Conservation (phyloP, 2,888 invertebrate species). For the Stramonita haemastoma region DNA sequence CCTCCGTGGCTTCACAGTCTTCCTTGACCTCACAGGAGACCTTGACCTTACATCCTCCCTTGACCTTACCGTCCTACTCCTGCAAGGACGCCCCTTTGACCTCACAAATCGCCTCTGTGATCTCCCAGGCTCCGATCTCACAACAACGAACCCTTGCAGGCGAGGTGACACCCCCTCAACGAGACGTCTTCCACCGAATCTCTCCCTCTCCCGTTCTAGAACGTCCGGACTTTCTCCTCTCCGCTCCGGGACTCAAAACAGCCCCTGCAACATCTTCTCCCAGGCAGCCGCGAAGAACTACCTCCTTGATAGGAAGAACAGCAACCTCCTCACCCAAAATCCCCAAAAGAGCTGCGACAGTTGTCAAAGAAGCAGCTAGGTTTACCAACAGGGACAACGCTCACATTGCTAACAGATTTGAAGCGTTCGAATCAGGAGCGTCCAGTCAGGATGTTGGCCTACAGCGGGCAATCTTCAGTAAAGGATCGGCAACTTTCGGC, state of each 20-base stretch:
- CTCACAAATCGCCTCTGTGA: neutral
- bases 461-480: neutral
- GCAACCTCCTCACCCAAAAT: constrained; percentile 15
- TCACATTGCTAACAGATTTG: too few relatives aligned
- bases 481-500: neutral
- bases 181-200: neutral
- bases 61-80: neutral
- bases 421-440: neutral
- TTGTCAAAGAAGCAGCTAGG: neutral
- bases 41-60: neutral
- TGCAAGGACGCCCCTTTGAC: neutral
- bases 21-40: neutral
- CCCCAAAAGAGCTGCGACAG: neutral
- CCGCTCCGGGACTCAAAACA: neutral
- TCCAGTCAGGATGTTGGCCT: neutral
- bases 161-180: neutral
- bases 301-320: neutral
- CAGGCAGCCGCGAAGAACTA: neutral
- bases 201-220: neutral
- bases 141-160: too few relatives aligned
- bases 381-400: neutral
- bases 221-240: neutral
- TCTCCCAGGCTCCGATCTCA: too few relatives aligned
- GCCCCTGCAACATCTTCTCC: neutral
- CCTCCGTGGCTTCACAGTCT: neutral